Percentiles rank a stretch among this genome's conserved stretches.
These are phyloP conservation scores for Edolisoma coerulescens DNA, from an alignment of 2,113 vertebrate species.

Conservation along the genomic window DNA sequence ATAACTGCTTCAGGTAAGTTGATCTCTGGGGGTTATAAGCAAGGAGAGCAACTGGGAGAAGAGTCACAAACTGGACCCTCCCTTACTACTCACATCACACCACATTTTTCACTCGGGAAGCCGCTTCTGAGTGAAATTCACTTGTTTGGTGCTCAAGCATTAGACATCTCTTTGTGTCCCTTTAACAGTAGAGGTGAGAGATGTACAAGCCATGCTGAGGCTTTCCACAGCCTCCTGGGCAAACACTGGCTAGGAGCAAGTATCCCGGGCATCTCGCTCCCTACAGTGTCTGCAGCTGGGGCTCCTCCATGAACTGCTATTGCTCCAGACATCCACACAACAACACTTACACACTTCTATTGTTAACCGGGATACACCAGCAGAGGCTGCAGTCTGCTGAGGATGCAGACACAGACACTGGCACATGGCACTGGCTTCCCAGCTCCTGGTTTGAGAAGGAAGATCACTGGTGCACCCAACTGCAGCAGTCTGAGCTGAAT, in stretches of 20 bases:
- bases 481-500: not conserved
- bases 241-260: not conserved
- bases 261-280: not conserved
- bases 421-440: rapidly evolving
- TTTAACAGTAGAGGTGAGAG: not conserved
- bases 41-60: not conserved
- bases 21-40: not conserved
- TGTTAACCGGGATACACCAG: not conserved
- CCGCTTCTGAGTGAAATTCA: not conserved
- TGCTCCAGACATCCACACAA: not conserved
- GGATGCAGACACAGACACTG: not conserved
- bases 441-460: not conserved
- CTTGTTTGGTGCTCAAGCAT: not conserved
- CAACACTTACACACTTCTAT: rapidly evolving
- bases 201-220: not conserved
- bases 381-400: not conserved
- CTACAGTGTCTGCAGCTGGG: not conserved
- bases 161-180: not conserved
- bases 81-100: not conserved
- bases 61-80: not conserved
- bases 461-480: rapidly evolving
- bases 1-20: not conserved
- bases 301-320: not conserved
- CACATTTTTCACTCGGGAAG: not conserved
- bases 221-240: not conserved